Conservation (phyloP, 2,888 invertebrate species). For the Leptinotarsa peninsularis region DNA sequence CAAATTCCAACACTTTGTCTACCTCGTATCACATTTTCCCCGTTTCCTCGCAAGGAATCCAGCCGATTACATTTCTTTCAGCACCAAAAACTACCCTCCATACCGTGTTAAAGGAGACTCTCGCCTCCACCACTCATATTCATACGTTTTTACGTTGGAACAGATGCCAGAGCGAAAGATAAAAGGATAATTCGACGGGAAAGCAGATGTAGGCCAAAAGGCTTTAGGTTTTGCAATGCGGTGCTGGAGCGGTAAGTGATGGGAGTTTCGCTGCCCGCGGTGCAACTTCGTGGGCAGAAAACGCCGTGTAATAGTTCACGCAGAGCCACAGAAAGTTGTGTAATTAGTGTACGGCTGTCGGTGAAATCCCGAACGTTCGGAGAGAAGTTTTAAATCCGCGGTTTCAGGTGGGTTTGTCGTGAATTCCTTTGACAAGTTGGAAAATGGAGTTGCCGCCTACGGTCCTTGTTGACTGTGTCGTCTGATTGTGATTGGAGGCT, state of each 20-base stretch:
- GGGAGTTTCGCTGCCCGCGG: not conserved
- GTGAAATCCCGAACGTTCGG: not conserved
- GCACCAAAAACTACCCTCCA: not conserved
- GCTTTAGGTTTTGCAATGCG: not conserved
- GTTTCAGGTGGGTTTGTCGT: not conserved
- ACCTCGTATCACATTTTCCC: no score
- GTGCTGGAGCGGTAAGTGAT: not conserved
- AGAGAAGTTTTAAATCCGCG: not conserved
- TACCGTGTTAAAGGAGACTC: not conserved
- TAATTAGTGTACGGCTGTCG: not conserved
- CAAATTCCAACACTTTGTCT: no score
- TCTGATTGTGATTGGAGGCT: not conserved
- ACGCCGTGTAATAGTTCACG: not conserved
- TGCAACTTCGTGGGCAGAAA: not conserved
- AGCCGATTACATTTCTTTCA: not conserved
- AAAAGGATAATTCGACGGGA: not conserved
- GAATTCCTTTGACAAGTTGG: not conserved
- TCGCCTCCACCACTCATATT: not conserved
- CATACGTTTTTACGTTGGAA: not conserved
- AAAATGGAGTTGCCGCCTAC: not conserved
- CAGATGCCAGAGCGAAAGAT: not conserved
- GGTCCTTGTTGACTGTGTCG: not conserved
- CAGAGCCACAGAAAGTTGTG: not conserved
- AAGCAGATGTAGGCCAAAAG: slow-evolving; percentile 11
- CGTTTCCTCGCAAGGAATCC: no score